These are phyloP conservation scores for Epiblema foenella DNA, from an alignment of 2,888 invertebrate species.

Conservation along the genomic window DNA sequence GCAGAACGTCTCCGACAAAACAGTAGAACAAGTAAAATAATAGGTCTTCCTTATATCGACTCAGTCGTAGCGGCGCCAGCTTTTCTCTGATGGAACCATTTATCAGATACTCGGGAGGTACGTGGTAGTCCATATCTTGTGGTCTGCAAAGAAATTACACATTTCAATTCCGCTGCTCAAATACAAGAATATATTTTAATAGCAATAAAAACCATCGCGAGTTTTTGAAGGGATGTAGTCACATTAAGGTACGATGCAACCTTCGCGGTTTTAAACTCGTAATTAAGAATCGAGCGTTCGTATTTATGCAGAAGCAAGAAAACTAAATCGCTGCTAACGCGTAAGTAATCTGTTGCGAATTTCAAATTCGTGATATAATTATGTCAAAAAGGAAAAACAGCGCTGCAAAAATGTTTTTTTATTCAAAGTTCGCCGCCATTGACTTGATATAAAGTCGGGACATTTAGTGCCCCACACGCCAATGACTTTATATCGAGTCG, in stretches of 20 bases:
- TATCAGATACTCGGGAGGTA: constrained; percentile 99
- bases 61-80: constrained; percentile 97
- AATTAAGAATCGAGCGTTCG: background rate
- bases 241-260: too few relatives aligned
- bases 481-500: too few relatives aligned
- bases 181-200: background rate
- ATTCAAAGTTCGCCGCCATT: too few relatives aligned
- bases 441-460: too few relatives aligned
- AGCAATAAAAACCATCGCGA: background rate
- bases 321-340: background rate
- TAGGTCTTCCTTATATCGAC: constrained; percentile 99
- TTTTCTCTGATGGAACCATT: constrained; percentile 98
- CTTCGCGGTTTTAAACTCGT: too few relatives aligned
- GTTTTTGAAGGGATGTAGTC: background rate
- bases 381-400: background rate
- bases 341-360: too few relatives aligned
- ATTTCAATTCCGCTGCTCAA: background rate
- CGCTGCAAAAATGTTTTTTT: too few relatives aligned
- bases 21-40: constrained; percentile 99
- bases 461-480: too few relatives aligned
- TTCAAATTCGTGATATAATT: background rate
- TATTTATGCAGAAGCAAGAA: background rate
- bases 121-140: constrained; percentile 99
- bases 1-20: constrained; percentile 98
- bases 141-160: constrained; percentile 87